phyloP scores from a whole-genome alignment of 2,888 invertebrate genomes.

The Epinotia demarniana region DNA sequence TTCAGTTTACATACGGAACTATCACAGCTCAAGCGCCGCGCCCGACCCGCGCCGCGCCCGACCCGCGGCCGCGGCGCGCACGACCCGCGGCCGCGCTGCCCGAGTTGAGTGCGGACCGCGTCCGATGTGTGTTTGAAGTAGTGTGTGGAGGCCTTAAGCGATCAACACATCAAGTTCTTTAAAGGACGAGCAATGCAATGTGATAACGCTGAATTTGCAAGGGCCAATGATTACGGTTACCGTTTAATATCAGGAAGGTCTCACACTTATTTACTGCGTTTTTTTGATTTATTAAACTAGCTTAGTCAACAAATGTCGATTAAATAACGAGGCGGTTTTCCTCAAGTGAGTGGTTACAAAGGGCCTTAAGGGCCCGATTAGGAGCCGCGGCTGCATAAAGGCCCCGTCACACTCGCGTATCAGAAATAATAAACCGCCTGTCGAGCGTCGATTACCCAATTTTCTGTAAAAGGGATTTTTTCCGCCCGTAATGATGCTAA shows the following conservation, averaged over 20 bases:
- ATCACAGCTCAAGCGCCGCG: too few relatives aligned
- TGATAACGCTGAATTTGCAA: too few relatives aligned
- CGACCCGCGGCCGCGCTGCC: too few relatives aligned
- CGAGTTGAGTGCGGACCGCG: too few relatives aligned
- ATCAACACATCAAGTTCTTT: too few relatives aligned
- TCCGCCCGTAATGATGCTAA: constrained; percentile 56
- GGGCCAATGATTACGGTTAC: too few relatives aligned
- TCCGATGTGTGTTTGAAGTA: too few relatives aligned
- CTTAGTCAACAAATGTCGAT: neutral
- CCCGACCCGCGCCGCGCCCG: too few relatives aligned
- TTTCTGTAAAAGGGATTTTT: constrained; percentile 67
- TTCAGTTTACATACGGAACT: too few relatives aligned
- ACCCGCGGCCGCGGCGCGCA: too few relatives aligned
- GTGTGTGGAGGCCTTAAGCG: too few relatives aligned
- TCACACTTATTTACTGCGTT: neutral
- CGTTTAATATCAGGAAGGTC: neutral
- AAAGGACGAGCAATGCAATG: too few relatives aligned
- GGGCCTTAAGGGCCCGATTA: constrained; percentile 14
- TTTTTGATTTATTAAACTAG: neutral
- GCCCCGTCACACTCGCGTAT: constrained; percentile 55
- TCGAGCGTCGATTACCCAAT: constrained; percentile 73
- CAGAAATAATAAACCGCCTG: constrained; percentile 51
- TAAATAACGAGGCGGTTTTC: constrained; percentile 8
- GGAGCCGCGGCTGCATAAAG: constrained; percentile 28
- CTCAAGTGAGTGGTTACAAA: constrained; percentile 2